phyloP scores from a whole-genome alignment of 2,888 invertebrate genomes.

The Standfussiana lucernea region DNA sequence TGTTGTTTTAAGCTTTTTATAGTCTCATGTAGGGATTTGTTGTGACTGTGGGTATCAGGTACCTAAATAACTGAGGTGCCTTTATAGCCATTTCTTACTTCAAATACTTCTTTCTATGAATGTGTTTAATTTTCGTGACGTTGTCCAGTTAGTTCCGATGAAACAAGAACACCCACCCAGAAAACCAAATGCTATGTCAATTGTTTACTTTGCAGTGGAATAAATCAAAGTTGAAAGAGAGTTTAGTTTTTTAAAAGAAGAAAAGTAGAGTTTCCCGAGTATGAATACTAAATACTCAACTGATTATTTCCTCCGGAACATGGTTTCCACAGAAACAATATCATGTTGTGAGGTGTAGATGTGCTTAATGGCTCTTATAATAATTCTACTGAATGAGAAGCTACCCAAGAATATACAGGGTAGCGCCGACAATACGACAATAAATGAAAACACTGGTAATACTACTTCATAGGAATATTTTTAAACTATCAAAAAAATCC shows the following conservation, averaged over 20 bases:
- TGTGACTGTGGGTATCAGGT: conserved; percentile 83
- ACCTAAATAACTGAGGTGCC: conserved; percentile 70
- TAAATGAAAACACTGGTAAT: no score
- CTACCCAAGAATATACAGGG: background rate
- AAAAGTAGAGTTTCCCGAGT: background rate
- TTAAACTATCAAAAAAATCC: no score
- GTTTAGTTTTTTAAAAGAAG: no score
- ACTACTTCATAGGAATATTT: no score
- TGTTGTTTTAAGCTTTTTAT: conserved; percentile 84
- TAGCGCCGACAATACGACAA: no score
- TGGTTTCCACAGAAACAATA: conserved; percentile 14
- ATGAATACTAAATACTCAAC: conserved; percentile 1
- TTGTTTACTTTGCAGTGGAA: conserved; percentile 40
- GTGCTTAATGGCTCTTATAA: conserved; percentile 18
- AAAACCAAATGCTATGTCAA: conserved; percentile 37
- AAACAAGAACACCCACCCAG: conserved; percentile 72
- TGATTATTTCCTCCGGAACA: conserved; percentile 11
- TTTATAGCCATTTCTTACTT: conserved; percentile 73
- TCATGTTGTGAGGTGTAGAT: conserved; percentile 13
- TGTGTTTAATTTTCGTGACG: conserved; percentile 78
- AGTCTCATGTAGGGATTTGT: conserved; percentile 83
- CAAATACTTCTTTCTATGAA: conserved; percentile 80
- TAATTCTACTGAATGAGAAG: conserved; percentile 11
- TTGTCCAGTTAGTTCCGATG: conserved; percentile 77
- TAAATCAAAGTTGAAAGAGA: conserved; percentile 14